Conservation (phyloP, 1,140 invertebrate genomes). For the Magallana ariakensis region DNA sequence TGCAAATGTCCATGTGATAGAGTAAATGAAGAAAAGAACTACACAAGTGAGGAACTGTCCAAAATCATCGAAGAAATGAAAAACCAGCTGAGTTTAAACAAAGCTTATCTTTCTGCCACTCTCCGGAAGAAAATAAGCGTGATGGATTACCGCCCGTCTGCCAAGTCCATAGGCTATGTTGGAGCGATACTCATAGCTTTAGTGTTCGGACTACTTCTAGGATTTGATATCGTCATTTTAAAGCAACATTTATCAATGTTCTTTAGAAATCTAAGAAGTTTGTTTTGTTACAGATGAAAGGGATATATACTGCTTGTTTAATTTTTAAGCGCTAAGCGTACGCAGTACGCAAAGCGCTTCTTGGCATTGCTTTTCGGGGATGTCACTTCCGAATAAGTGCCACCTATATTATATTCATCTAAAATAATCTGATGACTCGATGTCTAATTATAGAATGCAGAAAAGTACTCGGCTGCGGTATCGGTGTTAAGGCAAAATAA, state of each 20-base stretch:
- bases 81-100: background rate
- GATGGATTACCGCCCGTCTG: background rate
- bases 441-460: too few species aligned
- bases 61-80: background rate
- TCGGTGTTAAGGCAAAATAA: too few species aligned
- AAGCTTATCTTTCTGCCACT: background rate
- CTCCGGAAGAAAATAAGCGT: background rate
- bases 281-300: background rate
- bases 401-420: too few species aligned
- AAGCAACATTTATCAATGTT: background rate
- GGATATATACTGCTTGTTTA: background rate
- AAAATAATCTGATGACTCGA: too few species aligned
- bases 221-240: background rate
- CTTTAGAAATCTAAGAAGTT: background rate
- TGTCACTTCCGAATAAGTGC: too few species aligned
- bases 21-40: background rate
- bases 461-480: too few species aligned
- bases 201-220: background rate
- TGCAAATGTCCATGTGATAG: constrained; percentile 4
- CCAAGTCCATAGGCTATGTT: background rate
- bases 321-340: too few species aligned
- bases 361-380: too few species aligned
- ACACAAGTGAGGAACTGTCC: background rate
- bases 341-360: too few species aligned
- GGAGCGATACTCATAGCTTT: background rate